These are phyloP conservation scores for Spermophilus dauricus DNA, from an alignment of 2,113 vertebrate genomes.

Conservation along the genomic window DNA sequence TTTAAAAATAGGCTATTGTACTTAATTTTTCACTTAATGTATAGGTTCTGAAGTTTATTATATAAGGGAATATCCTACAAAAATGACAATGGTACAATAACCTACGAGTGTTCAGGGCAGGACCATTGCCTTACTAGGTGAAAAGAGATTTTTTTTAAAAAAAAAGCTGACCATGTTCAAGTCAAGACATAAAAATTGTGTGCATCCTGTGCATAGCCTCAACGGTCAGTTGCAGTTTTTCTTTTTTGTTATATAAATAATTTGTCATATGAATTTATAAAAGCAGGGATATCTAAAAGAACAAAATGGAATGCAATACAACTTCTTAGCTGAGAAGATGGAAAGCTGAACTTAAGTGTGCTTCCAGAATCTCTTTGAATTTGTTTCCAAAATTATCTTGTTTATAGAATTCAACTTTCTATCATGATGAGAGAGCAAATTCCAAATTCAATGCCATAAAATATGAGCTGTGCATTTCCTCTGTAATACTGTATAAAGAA, in stretches of 20 bases:
- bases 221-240: not conserved
- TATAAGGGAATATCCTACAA: constrained; percentile 46
- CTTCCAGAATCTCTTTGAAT: constrained; percentile 50
- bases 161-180: not conserved
- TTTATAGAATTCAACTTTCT: constrained; percentile 36
- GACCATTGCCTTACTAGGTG: not conserved
- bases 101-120: not conserved
- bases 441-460: constrained; percentile 39
- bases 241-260: constrained; percentile 35
- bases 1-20: constrained; percentile 83
- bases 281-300: not conserved
- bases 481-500: not conserved
- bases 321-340: constrained; percentile 40
- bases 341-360: constrained; percentile 41
- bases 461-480: not conserved
- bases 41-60: constrained; percentile 64
- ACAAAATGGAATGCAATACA: not conserved
- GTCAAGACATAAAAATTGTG: not conserved
- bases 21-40: constrained; percentile 78
- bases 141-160: not conserved
- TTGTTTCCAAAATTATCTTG: constrained; percentile 56
- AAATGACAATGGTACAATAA: constrained; percentile 32
- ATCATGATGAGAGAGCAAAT: constrained; percentile 8
- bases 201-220: not conserved
- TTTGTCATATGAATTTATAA: constrained; percentile 38